Base-by-base conservation (phyloP, 2,797 vertebrate genomes). In the Mormyrus proboscirostris region DNA sequence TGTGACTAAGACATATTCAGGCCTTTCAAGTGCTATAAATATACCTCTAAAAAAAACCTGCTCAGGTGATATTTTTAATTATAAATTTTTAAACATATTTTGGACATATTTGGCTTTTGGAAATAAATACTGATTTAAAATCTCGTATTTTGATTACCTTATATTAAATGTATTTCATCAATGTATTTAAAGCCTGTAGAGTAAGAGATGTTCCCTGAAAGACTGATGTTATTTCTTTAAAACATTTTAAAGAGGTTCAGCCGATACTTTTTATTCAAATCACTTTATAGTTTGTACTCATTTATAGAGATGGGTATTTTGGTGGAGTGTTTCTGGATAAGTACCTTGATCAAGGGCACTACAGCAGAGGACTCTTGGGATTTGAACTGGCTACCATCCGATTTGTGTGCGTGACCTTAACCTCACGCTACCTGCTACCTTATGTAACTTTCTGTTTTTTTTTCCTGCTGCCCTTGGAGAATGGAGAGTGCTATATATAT, bases 261-360 rank as follows among this genome's bases (percentile, higher is more conserved):
- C 16, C 47, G 76, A 79, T 47, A n/a, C 38, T n/a, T 79, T 79
- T 73, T 16, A 73, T 73, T 73, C 33, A 82, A 47, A 82, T 19
- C 41, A 82, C 19, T 82, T 82, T 7, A 82, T 82, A 82, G 76
- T 82, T 82, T 5, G 12, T 82, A n/a, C 19, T 82, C 41, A 82
- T 82, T 82, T 82, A n/a, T 82, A 82, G 41, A 82, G 41, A 82
- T 47, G 76, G 41, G 47, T 82, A 47, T 82, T 82, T 82, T 82
- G 19, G 41, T 82, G 76, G 12, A 41, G 73, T 76, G 33, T 38
- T 79, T 79, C 73, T 14, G 73, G 76, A 82, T 44, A n/a, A 47
- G 41, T 22, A 82, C 41, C 41, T 82, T 82, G 38, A 22, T 33
- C 76, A 41, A 41, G 38, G 73, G 73, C 73, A 44, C 33, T 44